Percentiles rank a stretch among this genome's conserved stretches.
Evolutionary conservation across 1,140 invertebrate species (phyloP).

Genomic region (Caenorhabditis brenneri): DNA sequence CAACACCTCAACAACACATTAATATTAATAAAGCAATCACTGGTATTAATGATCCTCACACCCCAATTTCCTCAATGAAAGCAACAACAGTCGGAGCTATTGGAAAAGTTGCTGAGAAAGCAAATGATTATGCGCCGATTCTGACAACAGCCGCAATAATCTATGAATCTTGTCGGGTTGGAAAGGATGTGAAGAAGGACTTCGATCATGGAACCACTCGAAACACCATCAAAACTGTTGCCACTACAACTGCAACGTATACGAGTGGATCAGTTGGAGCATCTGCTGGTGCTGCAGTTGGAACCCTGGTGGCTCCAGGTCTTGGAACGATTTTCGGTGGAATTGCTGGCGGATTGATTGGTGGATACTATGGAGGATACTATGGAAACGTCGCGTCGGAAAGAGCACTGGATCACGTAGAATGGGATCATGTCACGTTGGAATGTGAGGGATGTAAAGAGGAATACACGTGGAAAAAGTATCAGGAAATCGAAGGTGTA

Average conservation of each 20-base stretch:
- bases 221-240: not conserved
- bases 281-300: not conserved
- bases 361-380: not conserved
- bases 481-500: not conserved
- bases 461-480: constrained; percentile 5
- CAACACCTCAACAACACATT: not conserved
- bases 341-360: not conserved
- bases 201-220: not conserved
- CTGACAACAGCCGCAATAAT: not conserved
- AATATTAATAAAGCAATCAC: not conserved
- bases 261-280: not conserved
- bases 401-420: not conserved
- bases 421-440: not conserved
- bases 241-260: not conserved
- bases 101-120: not conserved
- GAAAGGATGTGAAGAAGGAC: not conserved
- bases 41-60: not conserved
- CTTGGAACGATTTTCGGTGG: not conserved
- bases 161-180: not conserved
- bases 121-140: not conserved
- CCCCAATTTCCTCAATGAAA: not conserved
- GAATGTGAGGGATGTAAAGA: not conserved
- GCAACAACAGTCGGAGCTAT: not conserved
- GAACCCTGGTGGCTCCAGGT: not conserved
- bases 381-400: not conserved